phyloP scores from a whole-genome alignment of 2,888 invertebrate genomes.

The Drosophila heteroneura region DNA sequence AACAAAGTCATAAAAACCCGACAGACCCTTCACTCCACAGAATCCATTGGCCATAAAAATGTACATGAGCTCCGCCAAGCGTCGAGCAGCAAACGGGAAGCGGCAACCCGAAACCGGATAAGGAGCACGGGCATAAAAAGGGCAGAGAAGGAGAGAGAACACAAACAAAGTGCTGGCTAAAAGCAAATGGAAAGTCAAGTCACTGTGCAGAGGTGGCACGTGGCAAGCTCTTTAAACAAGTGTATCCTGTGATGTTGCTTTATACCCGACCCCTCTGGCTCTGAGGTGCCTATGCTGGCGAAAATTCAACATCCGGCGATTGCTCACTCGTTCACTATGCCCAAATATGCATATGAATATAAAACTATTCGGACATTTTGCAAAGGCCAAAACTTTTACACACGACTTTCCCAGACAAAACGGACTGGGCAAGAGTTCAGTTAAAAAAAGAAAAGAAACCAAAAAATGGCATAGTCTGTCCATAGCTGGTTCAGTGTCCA shows the following conservation, averaged over 20 bases:
- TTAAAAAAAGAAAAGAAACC: too few species aligned
- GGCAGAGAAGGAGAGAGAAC: not conserved
- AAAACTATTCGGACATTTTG: constrained; percentile 74
- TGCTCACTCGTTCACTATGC: constrained; percentile 57
- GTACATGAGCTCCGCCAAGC: constrained; percentile 53
- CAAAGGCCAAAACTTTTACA: constrained; percentile 53
- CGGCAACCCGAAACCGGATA: constrained; percentile 14
- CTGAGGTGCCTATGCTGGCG: constrained; percentile 3
- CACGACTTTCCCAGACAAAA: constrained; percentile 38
- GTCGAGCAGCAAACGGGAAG: constrained; percentile 13
- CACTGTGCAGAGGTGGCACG: constrained; percentile 26
- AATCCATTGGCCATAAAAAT: constrained; percentile 58
- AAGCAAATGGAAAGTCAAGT: constrained; percentile 37
- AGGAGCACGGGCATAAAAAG: not conserved
- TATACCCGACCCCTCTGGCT: not conserved
- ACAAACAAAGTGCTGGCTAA: constrained; percentile 38
- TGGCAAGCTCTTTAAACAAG: constrained; percentile 69
- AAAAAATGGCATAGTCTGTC: too few species aligned
- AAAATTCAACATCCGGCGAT: constrained; percentile 55
- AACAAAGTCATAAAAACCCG: constrained; percentile 73
- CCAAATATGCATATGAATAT: constrained; percentile 79
- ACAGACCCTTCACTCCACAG: constrained; percentile 22
- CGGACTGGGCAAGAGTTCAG: too few species aligned
- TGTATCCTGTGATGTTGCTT: constrained; percentile 25
- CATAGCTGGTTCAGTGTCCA: constrained; percentile 6